These are phyloP conservation scores for Salarias fasciatus DNA, from an alignment of 2,797 vertebrate genomes.

Conservation along the genomic window DNA sequence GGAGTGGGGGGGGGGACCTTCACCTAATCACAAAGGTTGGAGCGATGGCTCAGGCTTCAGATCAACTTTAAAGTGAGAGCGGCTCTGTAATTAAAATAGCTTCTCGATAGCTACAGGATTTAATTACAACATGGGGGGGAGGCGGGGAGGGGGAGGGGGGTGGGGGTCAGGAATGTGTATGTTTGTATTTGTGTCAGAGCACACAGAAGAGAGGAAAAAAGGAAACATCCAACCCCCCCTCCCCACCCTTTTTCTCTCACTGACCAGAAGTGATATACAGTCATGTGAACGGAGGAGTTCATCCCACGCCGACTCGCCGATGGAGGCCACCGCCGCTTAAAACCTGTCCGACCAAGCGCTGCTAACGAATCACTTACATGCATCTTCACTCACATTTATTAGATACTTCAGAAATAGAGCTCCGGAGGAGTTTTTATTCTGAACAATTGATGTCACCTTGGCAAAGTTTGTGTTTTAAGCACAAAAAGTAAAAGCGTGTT, in stretches of 20 bases:
- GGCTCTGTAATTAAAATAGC: slow-evolving; percentile 65
- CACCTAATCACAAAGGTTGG: slow-evolving; percentile 61
- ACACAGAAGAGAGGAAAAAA: not conserved
- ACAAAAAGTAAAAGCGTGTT: too few species aligned
- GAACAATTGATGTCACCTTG: too few species aligned
- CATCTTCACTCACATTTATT: too few species aligned
- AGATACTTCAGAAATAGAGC: too few species aligned
- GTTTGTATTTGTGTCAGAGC: slow-evolving; percentile 15
- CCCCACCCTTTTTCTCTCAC: slow-evolving; percentile 1
- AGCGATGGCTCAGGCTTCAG: slow-evolving; percentile 33
- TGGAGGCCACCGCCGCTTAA: too few species aligned
- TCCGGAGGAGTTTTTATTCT: too few species aligned
- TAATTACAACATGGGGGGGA: slow-evolving; percentile 33
- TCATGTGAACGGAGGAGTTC: not conserved
- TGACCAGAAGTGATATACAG: not conserved
- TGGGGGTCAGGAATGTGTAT: slow-evolving; percentile 21
- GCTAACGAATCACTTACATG: too few species aligned
- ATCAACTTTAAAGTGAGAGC: slow-evolving; percentile 44
- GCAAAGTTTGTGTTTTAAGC: too few species aligned
- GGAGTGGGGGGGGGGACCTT: slow-evolving; percentile 2
- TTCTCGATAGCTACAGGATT: slow-evolving; percentile 38
- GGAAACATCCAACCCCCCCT: not conserved
- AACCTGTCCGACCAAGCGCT: too few species aligned
- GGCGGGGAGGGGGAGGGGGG: not conserved
- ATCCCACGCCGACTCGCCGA: too few species aligned